A percentile compares a stretch with the other conserved stretches of the same genome.
phyloP scores from a whole-genome alignment of 2,888 invertebrate genomes.

The Orthonevra nobilis region DNA sequence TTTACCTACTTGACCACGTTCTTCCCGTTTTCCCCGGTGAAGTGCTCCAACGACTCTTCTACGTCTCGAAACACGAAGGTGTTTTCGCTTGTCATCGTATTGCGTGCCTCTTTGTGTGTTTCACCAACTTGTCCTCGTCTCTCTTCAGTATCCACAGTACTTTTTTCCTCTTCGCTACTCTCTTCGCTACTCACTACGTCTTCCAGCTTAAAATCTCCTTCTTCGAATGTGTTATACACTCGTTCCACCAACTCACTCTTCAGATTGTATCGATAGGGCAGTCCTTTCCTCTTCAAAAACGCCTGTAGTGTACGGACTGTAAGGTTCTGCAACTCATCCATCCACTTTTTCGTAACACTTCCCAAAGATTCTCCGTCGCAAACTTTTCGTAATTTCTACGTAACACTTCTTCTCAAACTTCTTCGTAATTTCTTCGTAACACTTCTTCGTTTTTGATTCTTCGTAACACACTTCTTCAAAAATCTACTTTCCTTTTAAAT shows the following conservation, averaged over 20 bases:
- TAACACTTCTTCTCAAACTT: too few species aligned
- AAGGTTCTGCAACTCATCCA: neutral
- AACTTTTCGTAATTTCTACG: too few species aligned
- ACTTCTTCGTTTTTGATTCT: neutral
- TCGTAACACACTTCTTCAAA: neutral
- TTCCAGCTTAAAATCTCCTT: neutral
- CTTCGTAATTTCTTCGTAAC: neutral
- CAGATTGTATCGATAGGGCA: neutral
- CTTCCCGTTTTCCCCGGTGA: neutral
- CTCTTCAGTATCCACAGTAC: neutral
- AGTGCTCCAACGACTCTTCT: slow-evolving; percentile 5
- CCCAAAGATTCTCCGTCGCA: too few species aligned
- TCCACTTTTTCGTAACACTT: neutral
- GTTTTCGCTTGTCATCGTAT: neutral
- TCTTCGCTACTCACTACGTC: neutral
- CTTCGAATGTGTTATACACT: neutral
- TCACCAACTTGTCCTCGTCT: neutral
- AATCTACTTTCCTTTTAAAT: too few species aligned
- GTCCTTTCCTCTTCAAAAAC: neutral
- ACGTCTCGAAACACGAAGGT: slow-evolving; percentile 6
- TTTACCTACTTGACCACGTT: neutral
- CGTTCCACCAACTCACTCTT: neutral
- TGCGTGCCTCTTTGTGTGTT: neutral
- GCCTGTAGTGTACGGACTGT: neutral
- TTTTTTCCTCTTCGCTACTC: neutral